Conservation (phyloP, 2,797 vertebrate genomes). For the Aselliscus stoliczkanus region DNA sequence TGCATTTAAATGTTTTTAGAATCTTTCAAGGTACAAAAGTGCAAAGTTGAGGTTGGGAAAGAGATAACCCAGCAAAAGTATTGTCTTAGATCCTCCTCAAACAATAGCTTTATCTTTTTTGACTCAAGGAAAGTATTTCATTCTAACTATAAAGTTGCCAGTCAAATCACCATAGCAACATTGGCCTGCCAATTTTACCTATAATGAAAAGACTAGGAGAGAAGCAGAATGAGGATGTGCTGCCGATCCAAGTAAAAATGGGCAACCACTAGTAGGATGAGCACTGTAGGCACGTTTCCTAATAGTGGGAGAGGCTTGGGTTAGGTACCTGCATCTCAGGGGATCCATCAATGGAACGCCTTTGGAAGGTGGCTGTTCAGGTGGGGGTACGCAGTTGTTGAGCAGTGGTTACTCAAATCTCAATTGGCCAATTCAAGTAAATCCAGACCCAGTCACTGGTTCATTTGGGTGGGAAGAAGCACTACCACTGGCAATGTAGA, state of each 20-base stretch:
- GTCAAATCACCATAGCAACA: conserved; percentile 41
- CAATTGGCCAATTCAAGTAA: background rate
- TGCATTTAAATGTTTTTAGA: conserved; percentile 25
- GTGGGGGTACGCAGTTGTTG: background rate
- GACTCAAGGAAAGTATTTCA: conserved; percentile 60
- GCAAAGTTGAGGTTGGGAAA: conserved; percentile 49
- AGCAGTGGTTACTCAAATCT: background rate
- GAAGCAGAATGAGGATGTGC: background rate
- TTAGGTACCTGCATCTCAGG: background rate
- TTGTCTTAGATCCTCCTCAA: conserved; percentile 50
- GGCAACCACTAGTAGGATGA: no score
- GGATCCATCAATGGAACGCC: background rate
- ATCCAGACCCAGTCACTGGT: background rate
- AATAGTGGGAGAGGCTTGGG: background rate
- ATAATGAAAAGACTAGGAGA: background rate
- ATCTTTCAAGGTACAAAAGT: conserved; percentile 2
- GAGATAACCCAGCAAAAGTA: conserved; percentile 42
- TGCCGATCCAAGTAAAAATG: background rate
- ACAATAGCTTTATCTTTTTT: conserved; percentile 46
- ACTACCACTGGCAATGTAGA: background rate
- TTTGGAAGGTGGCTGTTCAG: background rate
- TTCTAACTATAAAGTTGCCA: background rate
- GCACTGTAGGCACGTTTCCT: background rate
- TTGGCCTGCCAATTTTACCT: background rate
- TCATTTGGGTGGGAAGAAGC: background rate